phyloP scores from a whole-genome alignment of 2,888 invertebrate species.

The Molanna angustata region DNA sequence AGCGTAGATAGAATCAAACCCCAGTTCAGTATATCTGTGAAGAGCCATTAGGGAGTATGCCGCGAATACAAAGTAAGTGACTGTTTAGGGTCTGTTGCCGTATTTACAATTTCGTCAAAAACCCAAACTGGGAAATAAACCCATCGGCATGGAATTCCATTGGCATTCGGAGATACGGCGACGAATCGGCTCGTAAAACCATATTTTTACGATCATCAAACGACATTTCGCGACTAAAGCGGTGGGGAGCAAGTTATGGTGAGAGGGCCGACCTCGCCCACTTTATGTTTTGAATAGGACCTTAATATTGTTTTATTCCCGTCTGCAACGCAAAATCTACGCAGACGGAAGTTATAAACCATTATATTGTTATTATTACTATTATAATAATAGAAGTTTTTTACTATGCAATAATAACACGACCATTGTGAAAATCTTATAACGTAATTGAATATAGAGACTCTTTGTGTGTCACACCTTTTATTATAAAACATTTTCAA shows the following conservation, averaged over 20 bases:
- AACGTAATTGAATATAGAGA: too few relatives aligned
- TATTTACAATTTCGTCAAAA: conserved; percentile 29
- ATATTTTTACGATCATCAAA: conserved; percentile 34
- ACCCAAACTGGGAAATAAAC: conserved; percentile 30
- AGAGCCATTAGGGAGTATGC: conserved; percentile 17
- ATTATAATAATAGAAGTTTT: too few relatives aligned
- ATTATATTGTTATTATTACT: too few relatives aligned
- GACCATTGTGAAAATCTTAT: too few relatives aligned
- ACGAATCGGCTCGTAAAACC: conserved; percentile 29
- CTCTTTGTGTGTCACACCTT: too few relatives aligned
- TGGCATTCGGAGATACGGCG: conserved; percentile 18
- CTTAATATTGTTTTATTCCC: neutral
- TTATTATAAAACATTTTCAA: too few relatives aligned
- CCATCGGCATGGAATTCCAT: conserved; percentile 30
- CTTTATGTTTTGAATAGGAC: conserved; percentile 15
- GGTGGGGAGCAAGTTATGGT: too few relatives aligned
- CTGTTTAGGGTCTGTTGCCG: conserved; percentile 16
- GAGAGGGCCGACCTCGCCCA: conserved; percentile 1
- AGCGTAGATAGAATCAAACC: too few relatives aligned
- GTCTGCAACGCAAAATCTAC: too few relatives aligned
- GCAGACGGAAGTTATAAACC: too few relatives aligned
- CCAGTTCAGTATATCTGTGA: neutral
- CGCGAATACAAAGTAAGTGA: conserved; percentile 23
- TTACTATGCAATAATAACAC: too few relatives aligned
- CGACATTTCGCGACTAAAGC: conserved; percentile 17